Conservation (phyloP, 92 coral and sea anemone genomes). For the Blastomussa wellsi region DNA sequence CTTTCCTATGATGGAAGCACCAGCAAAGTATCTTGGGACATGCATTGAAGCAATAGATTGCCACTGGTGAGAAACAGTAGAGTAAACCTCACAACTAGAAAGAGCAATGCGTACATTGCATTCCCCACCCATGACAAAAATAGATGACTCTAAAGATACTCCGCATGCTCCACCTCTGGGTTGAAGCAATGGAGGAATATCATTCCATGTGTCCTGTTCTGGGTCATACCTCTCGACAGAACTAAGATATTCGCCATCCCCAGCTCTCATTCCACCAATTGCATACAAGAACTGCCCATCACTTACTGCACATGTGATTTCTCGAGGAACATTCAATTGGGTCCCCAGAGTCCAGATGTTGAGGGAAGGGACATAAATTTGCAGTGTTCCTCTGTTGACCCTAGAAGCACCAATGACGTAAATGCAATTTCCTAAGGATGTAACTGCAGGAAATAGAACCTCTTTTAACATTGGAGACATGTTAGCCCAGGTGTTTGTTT, state of each 20-base stretch:
- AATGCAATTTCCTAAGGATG: constrained; percentile 57
- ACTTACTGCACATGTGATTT: constrained; percentile 81
- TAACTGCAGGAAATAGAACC: constrained; percentile 70
- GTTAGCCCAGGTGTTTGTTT: constrained; percentile 55
- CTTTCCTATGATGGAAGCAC: constrained; percentile 74
- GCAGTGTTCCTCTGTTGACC: constrained; percentile 76
- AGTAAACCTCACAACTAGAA: constrained; percentile 76
- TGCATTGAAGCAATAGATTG: constrained; percentile 75
- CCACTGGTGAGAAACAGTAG: constrained; percentile 75
- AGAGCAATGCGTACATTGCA: constrained; percentile 72
- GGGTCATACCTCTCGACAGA: constrained; percentile 90
- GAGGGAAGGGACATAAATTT: constrained; percentile 69
- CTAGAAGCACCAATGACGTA: constrained; percentile 85
- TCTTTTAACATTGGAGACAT: constrained; percentile 59
- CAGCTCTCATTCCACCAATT: constrained; percentile 79
- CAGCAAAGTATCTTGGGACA: constrained; percentile 86
- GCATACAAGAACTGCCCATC: constrained; percentile 76
- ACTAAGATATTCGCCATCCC: constrained; percentile 74
- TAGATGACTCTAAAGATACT: constrained; percentile 56
- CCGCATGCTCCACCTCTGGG: constrained; percentile 82
- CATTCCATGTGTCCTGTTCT: constrained; percentile 67
- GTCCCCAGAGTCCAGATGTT: constrained; percentile 72
- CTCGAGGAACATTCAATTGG: constrained; percentile 73
- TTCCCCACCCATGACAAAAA: constrained; percentile 88
- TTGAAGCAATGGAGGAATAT: constrained; percentile 68